phyloP scores from a whole-genome alignment of 2,888 invertebrate genomes.

The Machimus rusticus region DNA sequence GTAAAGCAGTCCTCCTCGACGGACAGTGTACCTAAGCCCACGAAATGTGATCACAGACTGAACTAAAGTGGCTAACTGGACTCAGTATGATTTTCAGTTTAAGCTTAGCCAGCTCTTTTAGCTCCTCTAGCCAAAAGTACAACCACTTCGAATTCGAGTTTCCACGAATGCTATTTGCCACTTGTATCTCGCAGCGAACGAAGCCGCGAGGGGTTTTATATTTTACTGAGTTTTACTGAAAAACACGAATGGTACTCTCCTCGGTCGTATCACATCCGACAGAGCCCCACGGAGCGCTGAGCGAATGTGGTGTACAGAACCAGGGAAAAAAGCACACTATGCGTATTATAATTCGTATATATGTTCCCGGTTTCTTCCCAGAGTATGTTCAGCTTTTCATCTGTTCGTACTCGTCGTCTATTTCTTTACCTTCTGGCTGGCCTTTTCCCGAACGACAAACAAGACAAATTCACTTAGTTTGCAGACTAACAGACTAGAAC shows the following conservation, averaged over 20 bases:
- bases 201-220: background rate
- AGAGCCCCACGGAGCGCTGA: background rate
- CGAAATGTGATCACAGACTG: constrained; percentile 42
- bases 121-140: constrained; percentile 22
- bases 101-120: constrained; percentile 4
- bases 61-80: constrained; percentile 33
- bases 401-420: background rate
- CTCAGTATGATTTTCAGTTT: constrained; percentile 11
- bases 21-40: constrained; percentile 20
- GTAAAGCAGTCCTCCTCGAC: background rate
- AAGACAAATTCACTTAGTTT: background rate
- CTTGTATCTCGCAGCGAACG: background rate
- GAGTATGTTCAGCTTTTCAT: background rate
- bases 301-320: background rate
- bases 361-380: background rate
- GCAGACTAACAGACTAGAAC: background rate
- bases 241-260: background rate
- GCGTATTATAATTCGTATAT: background rate
- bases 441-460: background rate
- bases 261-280: background rate
- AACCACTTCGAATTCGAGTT: constrained; percentile 27
- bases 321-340: background rate
- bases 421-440: background rate
- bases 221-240: background rate
- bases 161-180: constrained; percentile 5